Percentiles rank a stretch among this genome's conserved stretches.
Evolutionary conservation across 2,797 vertebrate species (phyloP).

Genomic region (Anguilla megastoma): DNA sequence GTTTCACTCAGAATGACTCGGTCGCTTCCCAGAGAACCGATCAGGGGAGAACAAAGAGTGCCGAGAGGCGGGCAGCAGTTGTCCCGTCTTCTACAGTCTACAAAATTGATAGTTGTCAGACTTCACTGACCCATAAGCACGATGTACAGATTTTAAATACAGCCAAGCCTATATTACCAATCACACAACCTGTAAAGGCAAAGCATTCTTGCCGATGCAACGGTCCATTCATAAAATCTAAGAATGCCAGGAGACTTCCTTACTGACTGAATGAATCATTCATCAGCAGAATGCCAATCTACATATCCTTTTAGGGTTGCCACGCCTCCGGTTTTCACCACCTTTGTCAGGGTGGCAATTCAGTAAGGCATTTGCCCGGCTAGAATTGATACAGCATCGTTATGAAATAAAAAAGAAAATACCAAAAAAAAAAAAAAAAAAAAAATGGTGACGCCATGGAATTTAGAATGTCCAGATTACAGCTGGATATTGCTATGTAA

Average conservation of each 20-base stretch:
- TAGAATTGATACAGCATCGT: background rate
- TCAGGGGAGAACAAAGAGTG: slow-evolving; percentile 22
- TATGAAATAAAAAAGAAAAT: too few species aligned
- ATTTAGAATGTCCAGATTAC: background rate
- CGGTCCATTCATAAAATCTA: slow-evolving; percentile 13
- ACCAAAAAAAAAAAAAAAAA: background rate
- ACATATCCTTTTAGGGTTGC: background rate
- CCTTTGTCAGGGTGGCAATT: background rate
- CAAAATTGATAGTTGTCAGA: background rate
- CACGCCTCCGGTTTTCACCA: background rate
- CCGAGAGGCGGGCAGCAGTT: background rate
- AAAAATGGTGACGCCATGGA: background rate
- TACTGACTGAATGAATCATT: slow-evolving; percentile 21
- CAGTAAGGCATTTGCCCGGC: background rate
- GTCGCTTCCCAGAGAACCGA: background rate
- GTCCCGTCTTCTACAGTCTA: background rate
- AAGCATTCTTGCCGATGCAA: background rate
- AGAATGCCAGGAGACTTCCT: background rate
- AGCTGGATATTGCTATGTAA: background rate
- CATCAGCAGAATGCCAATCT: background rate
- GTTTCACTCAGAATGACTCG: background rate
- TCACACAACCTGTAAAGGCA: background rate
- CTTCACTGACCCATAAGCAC: background rate
- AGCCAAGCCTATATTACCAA: background rate
- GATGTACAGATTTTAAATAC: background rate